A percentile compares a stretch with the other conserved stretches of the same genome.
phyloP scores from a whole-genome alignment of 2,113 vertebrate genomes.

The Shinisaurus crocodilurus region DNA sequence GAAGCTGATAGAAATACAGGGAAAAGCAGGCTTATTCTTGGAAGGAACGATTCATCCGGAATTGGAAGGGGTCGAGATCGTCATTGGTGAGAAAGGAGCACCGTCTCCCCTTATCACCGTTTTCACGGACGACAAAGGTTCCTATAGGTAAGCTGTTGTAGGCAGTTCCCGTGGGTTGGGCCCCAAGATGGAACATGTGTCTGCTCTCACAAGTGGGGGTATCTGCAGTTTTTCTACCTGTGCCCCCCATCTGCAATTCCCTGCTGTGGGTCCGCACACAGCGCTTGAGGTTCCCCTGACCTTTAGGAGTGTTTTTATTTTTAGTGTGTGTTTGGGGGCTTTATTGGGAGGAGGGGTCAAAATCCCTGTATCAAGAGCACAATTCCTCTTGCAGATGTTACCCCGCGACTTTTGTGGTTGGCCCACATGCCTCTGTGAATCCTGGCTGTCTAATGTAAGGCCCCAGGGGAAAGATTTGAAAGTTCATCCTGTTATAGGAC shows the following conservation, averaged over 20 bases:
- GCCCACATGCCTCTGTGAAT: no score
- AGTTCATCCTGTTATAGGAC: not conserved
- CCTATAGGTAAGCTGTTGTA: conserved; percentile 85
- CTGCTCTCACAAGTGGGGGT: not conserved
- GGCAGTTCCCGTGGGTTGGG: not conserved
- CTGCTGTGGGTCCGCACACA: no score
- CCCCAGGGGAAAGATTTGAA: no score
- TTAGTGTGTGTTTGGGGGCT: no score
- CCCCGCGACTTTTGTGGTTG: no score
- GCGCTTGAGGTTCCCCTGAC: no score
- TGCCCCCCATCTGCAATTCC: not conserved
- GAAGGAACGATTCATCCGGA: conserved; percentile 90
- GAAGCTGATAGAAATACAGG: conserved; percentile 90
- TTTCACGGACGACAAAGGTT: conserved; percentile 87
- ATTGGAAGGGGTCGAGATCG: conserved; percentile 92
- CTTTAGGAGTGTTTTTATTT: not conserved
- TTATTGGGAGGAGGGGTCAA: not conserved
- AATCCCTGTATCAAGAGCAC: no score
- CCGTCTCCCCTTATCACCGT: conserved; percentile 86
- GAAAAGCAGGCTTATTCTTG: conserved; percentile 93
- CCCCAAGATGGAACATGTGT: no score
- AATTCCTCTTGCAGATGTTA: no score
- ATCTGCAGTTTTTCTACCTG: not conserved
- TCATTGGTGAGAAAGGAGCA: conserved; percentile 88
- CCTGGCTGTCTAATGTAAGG: no score